Evolutionary conservation across 30 jellyfish, hydroid and myxozoan species (phyloP).

Genomic region (Cassiopea xamachana): DNA sequence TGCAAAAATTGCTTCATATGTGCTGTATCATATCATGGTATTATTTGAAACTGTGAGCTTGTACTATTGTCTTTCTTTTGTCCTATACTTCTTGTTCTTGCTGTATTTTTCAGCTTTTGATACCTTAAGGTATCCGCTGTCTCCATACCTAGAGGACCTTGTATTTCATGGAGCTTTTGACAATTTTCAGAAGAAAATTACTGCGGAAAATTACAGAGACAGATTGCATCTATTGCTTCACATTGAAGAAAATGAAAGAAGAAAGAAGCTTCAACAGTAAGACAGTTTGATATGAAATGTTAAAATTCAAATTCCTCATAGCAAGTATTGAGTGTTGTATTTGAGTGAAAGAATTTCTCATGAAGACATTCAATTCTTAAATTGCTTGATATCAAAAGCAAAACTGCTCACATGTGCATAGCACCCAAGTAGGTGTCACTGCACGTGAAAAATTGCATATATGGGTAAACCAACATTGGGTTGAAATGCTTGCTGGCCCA

Average conservation of each 20-base stretch:
- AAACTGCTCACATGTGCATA: too few species aligned
- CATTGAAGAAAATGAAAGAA: constrained; percentile 75
- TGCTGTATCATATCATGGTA: too few species aligned
- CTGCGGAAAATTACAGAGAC: constrained; percentile 57
- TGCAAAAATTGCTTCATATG: too few species aligned
- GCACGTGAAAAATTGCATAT: too few species aligned
- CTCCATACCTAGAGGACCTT: constrained; percentile 70
- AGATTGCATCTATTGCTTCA: constrained; percentile 67
- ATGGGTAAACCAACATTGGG: too few species aligned
- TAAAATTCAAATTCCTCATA: too few species aligned
- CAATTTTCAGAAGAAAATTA: constrained; percentile 42
- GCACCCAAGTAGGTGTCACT: too few species aligned
- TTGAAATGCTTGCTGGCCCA: too few species aligned
- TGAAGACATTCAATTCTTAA: too few species aligned
- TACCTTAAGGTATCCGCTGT: constrained; percentile 57
- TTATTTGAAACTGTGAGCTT: not conserved
- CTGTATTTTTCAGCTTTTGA: constrained; percentile 8
- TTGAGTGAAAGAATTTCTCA: too few species aligned
- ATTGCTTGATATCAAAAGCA: too few species aligned
- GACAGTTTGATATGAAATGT: not conserved
- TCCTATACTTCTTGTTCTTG: not conserved
- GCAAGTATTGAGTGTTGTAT: too few species aligned
- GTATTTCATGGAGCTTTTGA: constrained; percentile 78
- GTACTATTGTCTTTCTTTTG: not conserved
- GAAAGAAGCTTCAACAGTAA: constrained; percentile 74